Base-by-base conservation (phyloP, 2,113 vertebrate species). In the Brachyistius frenatus region DNA sequence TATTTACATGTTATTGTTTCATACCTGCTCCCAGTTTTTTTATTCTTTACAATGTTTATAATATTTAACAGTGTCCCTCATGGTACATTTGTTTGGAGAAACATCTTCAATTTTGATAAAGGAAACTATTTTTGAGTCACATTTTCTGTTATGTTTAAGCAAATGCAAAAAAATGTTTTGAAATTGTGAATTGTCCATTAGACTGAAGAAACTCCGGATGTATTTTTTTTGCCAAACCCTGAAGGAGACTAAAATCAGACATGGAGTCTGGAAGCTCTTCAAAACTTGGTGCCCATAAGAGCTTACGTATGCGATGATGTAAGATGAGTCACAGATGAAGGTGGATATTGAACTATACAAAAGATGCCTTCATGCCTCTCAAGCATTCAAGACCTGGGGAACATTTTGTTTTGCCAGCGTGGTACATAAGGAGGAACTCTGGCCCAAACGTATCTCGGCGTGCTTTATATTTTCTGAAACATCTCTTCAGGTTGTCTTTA, bases 291-390 rank as follows among this genome's bases (percentile, higher is more conserved):
- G 41, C 66, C 79, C 55, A 69, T 54, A 58, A 63, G 16, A 69
- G 57, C 66, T 67, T 75, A 35, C 0, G 31, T 60, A 50, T 78
- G 62, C 57, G 64, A 46, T 53, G 57, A 78, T 78, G 69, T 66
- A 73, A 62, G 68, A 71, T 89, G 81, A 81, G 80, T 86, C 83
- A 88, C 35, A 80, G 62, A 65, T 79, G 72, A 86, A 81, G 63
- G 69, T 80, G 49, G 70, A 76, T 83, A 3, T 77, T 85, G 76
- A 83, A 81, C 73, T 52, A 49, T 55, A 57, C 46, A 67, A 46
- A 83, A 81, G 61, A 75, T 73, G 56, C 74, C 73, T 85, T 67
- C 11, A 52, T 75, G 78, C 77, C 0, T 41, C 46, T 54, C 52
- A 53, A 73, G 69, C 58, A 41, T 81, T 81, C 58, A 67, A 33